phyloP scores from a whole-genome alignment of 2,888 invertebrate genomes.

The Orthonevra nobilis region DNA sequence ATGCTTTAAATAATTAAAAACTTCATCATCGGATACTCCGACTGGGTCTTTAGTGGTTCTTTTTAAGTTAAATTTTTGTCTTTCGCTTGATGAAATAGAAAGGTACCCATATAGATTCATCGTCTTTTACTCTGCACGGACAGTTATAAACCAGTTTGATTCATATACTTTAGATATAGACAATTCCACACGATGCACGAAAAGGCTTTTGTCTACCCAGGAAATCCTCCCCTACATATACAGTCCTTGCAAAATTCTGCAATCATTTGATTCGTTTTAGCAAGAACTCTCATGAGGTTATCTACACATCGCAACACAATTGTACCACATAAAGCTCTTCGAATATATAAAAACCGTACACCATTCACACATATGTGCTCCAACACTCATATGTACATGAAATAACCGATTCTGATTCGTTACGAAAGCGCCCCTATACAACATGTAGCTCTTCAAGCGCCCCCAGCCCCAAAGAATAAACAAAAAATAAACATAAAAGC shows the following conservation, averaged over 20 bases:
- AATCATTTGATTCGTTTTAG: constrained; percentile 42
- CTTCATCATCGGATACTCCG: too few species aligned
- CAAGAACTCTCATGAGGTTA: background rate
- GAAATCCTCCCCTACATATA: constrained; percentile 17
- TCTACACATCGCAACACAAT: constrained; percentile 7
- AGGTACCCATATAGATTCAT: too few species aligned
- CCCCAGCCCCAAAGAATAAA: constrained; percentile 10
- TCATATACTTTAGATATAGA: too few species aligned
- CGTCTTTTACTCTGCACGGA: too few species aligned
- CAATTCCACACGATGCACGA: too few species aligned
- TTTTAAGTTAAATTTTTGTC: too few species aligned
- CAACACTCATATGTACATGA: constrained; percentile 52
- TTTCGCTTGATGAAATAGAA: too few species aligned
- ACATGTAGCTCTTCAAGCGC: background rate
- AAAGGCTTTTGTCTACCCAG: too few species aligned
- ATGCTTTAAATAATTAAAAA: too few species aligned
- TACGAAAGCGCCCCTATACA: constrained; percentile 39
- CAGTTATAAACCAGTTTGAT: too few species aligned
- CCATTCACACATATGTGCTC: constrained; percentile 50
- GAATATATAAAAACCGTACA: constrained; percentile 10
- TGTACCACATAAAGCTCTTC: constrained; percentile 36
- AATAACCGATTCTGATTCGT: constrained; percentile 68
- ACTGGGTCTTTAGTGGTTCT: too few species aligned
- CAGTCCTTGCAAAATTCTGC: constrained; percentile 7
- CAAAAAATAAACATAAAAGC: constrained; percentile 60